Conservation (phyloP, 2,888 invertebrate genomes). For the Sesia bembeciformis region DNA sequence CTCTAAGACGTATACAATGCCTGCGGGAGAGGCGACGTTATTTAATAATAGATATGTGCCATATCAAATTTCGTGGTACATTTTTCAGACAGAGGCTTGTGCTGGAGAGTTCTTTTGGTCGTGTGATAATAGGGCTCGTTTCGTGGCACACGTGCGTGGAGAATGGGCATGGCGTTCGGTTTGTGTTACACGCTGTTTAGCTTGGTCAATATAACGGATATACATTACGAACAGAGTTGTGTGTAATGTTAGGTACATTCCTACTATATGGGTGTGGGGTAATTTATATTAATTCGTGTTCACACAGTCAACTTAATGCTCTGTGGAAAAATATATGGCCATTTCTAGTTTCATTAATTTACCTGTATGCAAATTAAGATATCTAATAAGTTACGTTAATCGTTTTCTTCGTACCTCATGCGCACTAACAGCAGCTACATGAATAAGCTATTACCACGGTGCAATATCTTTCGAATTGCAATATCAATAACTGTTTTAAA, state of each 20-base stretch:
- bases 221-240: neutral
- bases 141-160: conserved; percentile 61
- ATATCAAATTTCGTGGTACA: conserved; percentile 71
- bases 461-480: too few relatives aligned
- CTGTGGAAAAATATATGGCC: too few relatives aligned
- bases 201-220: conserved; percentile 27
- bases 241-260: too few relatives aligned
- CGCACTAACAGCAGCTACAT: too few relatives aligned
- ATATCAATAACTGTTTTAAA: neutral
- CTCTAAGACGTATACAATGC: conserved; percentile 61
- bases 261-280: too few relatives aligned
- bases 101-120: conserved; percentile 35
- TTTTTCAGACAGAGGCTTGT: conserved; percentile 66
- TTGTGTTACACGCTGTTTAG: conserved; percentile 12
- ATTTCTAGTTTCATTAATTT: too few relatives aligned
- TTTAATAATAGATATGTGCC: conserved; percentile 50
- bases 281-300: too few relatives aligned
- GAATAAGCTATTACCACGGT: too few relatives aligned
- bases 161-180: conserved; percentile 33
- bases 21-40: conserved; percentile 38
- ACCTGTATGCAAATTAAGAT: too few relatives aligned
- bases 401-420: too few relatives aligned
- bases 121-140: conserved; percentile 53
- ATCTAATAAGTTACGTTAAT: too few relatives aligned
- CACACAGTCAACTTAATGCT: too few relatives aligned